phyloP scores from a whole-genome alignment of 64 coral and sea anemone genomes.

The Dendronephthya gigantea region DNA sequence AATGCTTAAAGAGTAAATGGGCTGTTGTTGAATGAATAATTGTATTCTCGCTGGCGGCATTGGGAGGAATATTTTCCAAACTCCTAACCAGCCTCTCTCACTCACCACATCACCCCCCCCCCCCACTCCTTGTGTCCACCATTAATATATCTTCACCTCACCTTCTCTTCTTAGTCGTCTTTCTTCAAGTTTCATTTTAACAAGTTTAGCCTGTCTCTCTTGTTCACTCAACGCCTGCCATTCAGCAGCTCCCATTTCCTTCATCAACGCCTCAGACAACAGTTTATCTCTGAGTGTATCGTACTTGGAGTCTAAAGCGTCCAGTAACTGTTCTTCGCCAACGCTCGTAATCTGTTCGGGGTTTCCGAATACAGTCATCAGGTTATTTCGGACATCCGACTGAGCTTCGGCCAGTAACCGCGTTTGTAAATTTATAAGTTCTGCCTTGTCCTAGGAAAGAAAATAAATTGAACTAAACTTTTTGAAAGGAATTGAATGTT shows the following conservation, averaged over 20 bases:
- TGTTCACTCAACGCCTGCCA: slow-evolving; percentile 71
- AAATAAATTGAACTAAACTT: background rate
- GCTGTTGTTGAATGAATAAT: too few species aligned
- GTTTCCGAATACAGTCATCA: slow-evolving; percentile 47
- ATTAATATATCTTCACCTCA: slow-evolving; percentile 46
- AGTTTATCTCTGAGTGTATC: slow-evolving; percentile 74
- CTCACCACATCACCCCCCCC: too few species aligned
- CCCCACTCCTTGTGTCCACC: too few species aligned
- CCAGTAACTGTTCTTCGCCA: slow-evolving; percentile 61
- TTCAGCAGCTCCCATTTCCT: slow-evolving; percentile 64
- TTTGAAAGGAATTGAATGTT: too few species aligned
- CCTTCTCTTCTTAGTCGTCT: slow-evolving; percentile 72
- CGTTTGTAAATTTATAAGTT: slow-evolving; percentile 36
- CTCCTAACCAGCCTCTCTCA: too few species aligned
- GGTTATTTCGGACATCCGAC: slow-evolving; percentile 34
- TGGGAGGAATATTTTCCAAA: too few species aligned
- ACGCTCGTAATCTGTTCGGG: slow-evolving; percentile 50
- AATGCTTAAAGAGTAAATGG: too few species aligned
- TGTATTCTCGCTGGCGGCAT: too few species aligned
- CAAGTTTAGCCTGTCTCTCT: slow-evolving; percentile 57
- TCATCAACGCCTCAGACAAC: slow-evolving; percentile 61
- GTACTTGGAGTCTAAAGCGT: slow-evolving; percentile 83
- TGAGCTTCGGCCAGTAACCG: slow-evolving; percentile 45
- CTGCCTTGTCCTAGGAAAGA: background rate
- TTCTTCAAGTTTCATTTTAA: slow-evolving; percentile 79